Base-by-base conservation (phyloP, 2,888 invertebrate genomes). In the Aleiodes alternator region DNA sequence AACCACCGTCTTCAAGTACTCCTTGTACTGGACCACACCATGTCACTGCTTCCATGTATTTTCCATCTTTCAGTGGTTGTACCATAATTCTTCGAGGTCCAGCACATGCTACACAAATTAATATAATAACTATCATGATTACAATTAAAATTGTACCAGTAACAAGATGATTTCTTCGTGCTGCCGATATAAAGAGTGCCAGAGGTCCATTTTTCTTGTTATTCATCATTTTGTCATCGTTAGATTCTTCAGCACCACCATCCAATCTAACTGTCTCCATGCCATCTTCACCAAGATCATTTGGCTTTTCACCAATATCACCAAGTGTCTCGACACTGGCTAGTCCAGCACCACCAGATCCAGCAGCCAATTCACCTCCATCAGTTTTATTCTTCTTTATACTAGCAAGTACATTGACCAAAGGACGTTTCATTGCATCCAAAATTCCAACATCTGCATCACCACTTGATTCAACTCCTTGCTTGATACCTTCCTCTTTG, bases 281-380 rank as follows among this genome's bases (percentile, higher is more conserved):
- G 38, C 94, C 95, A 85, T 94, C 95, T 84, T 93, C 94, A 78
- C 87, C 87, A 3, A 84, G 90, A 2, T 87, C 82, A 78, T 90
- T 90, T 75, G 90, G 91, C 77, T 92, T 93, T 73, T 94, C 94
- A 14, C 93, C 92, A 80, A 94, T 93, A 82, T 96, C 96, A 85
- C 95, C 96, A 59, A 96, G 90, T 0, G 96, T 96, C 88, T 96
- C 96, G 92, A 95, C 94, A 6, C 96, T 96, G 0, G 96, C 96
- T 69, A 96, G 90, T 23, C 95, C 94, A 6, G 95, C 95, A 92
- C 91, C 85, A 93, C 72, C 76, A 51, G 69, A 59, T n/a, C 23
- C 74, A 8, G 53, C 59, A n/a, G 23, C 43, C 11, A 61, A 53
- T n/a, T 74, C 78, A 29, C 50, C 38, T 53, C 59, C 38, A 38